phyloP scores from a whole-genome alignment of 2,113 vertebrate species.

The Vanacampus margaritifer region DNA sequence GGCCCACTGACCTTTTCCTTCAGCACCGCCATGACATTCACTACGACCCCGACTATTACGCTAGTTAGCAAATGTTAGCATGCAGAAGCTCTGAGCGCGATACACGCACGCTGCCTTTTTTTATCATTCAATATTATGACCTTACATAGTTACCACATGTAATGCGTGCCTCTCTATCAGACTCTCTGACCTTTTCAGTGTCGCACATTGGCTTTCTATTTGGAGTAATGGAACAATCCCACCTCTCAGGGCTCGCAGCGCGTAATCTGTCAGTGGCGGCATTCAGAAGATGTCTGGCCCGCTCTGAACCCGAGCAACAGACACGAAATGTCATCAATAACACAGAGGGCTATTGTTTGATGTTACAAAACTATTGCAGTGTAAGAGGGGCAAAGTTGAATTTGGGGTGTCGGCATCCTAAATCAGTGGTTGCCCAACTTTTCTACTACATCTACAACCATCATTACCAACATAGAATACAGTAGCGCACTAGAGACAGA shows the following conservation, averaged over 20 bases:
- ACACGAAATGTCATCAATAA: constrained; percentile 11
- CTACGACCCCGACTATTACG: background rate
- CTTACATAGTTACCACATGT: constrained; percentile 8
- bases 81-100: background rate
- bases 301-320: constrained; percentile 24
- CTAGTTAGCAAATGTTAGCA: constrained; percentile 10
- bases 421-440: background rate
- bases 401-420: background rate
- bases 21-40: background rate
- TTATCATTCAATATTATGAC: background rate
- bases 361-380: constrained; percentile 4
- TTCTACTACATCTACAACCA: background rate
- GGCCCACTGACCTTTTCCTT: background rate
- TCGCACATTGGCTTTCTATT: constrained; percentile 41
- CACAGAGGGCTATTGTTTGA: constrained; percentile 11
- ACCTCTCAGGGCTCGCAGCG: constrained; percentile 18
- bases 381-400: background rate
- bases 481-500: too few relatives aligned
- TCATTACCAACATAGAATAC: too few relatives aligned
- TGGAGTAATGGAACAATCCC: constrained; percentile 53
- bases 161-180: constrained; percentile 13
- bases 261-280: constrained; percentile 40
- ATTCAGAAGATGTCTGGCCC: constrained; percentile 48
- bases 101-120: background rate
- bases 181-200: constrained; percentile 50